Evolutionary conservation across 2,113 vertebrate genomes (phyloP).

Genomic region (Anarhynchus alexandrinus): DNA sequence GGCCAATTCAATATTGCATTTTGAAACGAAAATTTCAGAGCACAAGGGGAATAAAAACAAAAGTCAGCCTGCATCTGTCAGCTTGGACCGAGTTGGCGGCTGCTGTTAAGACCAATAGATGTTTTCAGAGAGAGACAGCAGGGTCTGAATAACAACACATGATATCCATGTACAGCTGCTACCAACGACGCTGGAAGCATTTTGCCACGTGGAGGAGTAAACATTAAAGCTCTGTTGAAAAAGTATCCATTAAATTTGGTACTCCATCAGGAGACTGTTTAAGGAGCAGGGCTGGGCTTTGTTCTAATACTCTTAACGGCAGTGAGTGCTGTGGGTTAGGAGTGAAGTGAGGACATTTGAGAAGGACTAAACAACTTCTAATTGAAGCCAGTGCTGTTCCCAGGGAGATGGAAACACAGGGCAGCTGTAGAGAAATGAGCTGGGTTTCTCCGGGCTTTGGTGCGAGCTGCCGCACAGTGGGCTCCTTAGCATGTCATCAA

Average conservation of each 20-base stretch:
- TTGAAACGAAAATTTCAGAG: conserved; percentile 1
- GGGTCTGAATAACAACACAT: neutral
- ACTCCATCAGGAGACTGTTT: neutral
- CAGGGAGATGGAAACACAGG: neutral
- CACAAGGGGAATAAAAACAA: neutral
- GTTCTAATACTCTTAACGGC: neutral
- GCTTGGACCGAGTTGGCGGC: neutral
- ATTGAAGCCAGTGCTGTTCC: neutral
- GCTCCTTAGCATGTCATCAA: neutral
- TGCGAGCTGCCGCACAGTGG: neutral
- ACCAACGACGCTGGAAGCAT: neutral
- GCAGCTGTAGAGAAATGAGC: neutral
- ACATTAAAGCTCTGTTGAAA: neutral
- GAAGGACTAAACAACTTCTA: neutral
- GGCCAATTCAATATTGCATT: neutral
- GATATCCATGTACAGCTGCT: neutral
- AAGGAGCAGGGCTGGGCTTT: neutral
- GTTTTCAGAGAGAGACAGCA: conserved; percentile 11
- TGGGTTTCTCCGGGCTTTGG: neutral
- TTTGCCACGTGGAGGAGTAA: neutral
- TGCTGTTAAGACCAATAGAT: neutral
- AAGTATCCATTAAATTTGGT: neutral
- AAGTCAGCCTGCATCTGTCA: conserved; percentile 6
- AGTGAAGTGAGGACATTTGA: neutral
- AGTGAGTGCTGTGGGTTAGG: neutral